Conservation (phyloP, 2,888 invertebrate species). For the Idaea aversata region DNA sequence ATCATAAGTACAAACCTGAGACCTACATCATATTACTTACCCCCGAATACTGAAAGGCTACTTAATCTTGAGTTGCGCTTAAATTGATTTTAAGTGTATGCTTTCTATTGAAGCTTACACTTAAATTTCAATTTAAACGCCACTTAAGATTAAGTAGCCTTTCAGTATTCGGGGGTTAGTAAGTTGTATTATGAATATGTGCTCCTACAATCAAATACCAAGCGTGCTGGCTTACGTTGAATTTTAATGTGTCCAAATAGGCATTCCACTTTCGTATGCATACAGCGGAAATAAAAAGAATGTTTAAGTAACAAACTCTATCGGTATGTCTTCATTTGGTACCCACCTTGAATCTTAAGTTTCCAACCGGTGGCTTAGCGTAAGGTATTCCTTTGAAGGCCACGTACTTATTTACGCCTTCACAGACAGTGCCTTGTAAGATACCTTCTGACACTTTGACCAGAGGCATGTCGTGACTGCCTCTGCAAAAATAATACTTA, state of each 20-base stretch:
- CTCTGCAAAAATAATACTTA: constrained; percentile 29
- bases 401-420: constrained; percentile 50
- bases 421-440: constrained; percentile 54
- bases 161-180: no score
- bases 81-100: no score
- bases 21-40: no score
- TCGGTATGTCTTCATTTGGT: constrained; percentile 35
- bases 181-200: constrained; percentile 16
- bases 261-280: constrained; percentile 31
- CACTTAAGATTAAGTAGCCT: no score
- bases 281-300: constrained; percentile 39
- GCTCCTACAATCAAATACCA: constrained; percentile 30
- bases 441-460: constrained; percentile 58
- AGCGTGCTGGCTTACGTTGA: constrained; percentile 27
- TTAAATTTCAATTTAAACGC: no score
- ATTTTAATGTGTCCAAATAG: constrained; percentile 37
- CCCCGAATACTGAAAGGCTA: no score
- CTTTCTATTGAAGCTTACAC: no score
- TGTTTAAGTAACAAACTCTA: constrained; percentile 35
- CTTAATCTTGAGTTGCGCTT: no score
- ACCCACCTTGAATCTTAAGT: constrained; percentile 81
- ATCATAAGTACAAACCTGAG: no score
- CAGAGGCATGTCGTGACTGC: constrained; percentile 43
- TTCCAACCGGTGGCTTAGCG: constrained; percentile 79
- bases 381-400: constrained; percentile 81